Evolutionary conservation across 2,888 invertebrate genomes (phyloP).

Genomic region (Temnothorax unifasciatus): DNA sequence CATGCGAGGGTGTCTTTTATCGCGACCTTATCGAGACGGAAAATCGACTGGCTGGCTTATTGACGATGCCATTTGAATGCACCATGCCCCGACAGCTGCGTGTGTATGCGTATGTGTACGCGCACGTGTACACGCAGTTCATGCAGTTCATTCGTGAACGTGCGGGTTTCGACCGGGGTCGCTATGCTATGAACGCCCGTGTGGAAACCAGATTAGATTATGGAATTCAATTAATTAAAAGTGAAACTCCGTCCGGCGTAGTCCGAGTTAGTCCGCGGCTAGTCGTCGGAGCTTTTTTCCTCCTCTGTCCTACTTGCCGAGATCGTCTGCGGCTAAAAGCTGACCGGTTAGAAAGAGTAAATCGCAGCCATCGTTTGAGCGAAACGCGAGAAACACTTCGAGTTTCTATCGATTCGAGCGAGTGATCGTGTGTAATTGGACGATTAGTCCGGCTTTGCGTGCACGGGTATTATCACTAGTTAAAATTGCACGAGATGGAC

Average conservation of each 20-base stretch:
- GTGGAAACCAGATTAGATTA: slow-evolving; percentile 60
- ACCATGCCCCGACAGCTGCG: slow-evolving; percentile 26
- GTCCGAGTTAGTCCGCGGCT: slow-evolving; percentile 36
- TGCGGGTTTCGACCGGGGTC: slow-evolving; percentile 34
- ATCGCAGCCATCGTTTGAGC: slow-evolving; percentile 48
- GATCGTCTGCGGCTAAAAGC: slow-evolving; percentile 53
- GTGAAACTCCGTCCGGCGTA: slow-evolving; percentile 57
- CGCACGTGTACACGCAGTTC: background rate
- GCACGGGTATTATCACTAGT: slow-evolving; percentile 36
- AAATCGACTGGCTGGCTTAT: slow-evolving; percentile 75
- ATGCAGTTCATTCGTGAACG: slow-evolving; percentile 62
- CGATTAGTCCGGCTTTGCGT: slow-evolving; percentile 20
- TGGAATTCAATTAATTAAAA: slow-evolving; percentile 69
- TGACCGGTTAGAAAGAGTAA: slow-evolving; percentile 36
- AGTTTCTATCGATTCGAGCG: slow-evolving; percentile 61
- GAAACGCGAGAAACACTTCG: slow-evolving; percentile 50
- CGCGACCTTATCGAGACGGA: slow-evolving; percentile 68
- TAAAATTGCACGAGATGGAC: slow-evolving; percentile 44
- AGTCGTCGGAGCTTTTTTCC: slow-evolving; percentile 43
- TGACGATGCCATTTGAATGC: slow-evolving; percentile 70
- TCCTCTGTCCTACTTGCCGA: slow-evolving; percentile 12
- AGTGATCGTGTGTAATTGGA: slow-evolving; percentile 72
- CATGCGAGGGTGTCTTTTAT: slow-evolving; percentile 65
- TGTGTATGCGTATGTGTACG: background rate
- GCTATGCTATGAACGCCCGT: slow-evolving; percentile 36